Evolutionary conservation across 2,113 vertebrate species (phyloP).

Genomic region (Sphaerodactylus townsendi): DNA sequence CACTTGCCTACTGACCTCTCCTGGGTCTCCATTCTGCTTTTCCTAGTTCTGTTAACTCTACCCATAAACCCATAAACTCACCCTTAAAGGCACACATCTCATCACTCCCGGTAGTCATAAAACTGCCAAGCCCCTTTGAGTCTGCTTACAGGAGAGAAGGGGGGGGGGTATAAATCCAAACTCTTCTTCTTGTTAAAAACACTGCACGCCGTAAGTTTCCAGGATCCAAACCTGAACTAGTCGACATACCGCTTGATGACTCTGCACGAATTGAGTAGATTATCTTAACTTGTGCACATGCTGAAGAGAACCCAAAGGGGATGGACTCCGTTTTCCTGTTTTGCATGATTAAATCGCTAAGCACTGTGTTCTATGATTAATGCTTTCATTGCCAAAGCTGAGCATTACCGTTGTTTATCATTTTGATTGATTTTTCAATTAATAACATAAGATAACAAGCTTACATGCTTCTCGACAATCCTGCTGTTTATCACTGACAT

Average conservation of each 20-base stretch:
- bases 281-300: neutral
- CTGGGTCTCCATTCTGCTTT: too few relatives aligned
- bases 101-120: too few relatives aligned
- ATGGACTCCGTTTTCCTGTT: neutral
- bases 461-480: neutral
- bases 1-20: too few relatives aligned
- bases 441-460: neutral
- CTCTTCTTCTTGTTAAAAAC: neutral
- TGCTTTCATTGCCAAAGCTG: neutral
- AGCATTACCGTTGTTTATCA: neutral
- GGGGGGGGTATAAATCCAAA: too few relatives aligned
- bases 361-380: neutral
- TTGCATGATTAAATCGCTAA: neutral
- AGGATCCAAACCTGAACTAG: neutral
- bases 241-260: neutral
- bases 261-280: neutral
- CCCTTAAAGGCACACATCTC: too few relatives aligned
- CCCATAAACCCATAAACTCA: too few relatives aligned
- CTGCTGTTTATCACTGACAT: neutral
- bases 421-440: constrained; percentile 13
- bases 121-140: too few relatives aligned
- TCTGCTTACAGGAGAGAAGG: too few relatives aligned
- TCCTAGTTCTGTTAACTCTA: too few relatives aligned
- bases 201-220: neutral
- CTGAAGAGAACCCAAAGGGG: neutral